Base-by-base conservation (phyloP, 2,797 vertebrate genomes). In the Anomalospiza imberbis region DNA sequence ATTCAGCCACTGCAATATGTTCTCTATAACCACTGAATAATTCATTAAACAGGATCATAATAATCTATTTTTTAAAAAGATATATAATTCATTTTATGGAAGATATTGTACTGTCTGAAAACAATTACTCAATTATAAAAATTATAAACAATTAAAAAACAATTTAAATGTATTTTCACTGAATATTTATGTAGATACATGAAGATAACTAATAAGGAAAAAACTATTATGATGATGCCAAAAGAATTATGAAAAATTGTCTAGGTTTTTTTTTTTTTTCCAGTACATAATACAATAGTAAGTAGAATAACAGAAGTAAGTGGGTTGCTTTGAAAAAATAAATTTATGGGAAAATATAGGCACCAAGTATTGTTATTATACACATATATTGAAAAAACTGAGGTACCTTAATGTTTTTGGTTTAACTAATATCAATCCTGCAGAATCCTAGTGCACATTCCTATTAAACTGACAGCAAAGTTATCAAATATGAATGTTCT, bases 401-500 rank as follows among this genome's bases (percentile, higher is more conserved):
- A 87, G 13, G 32, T 79, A 89, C 13, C 19, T 71, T 47, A 54
- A 78, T 47, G 10, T 48, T 42, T 80, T 65, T 67, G 16, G 21
- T 94, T 93, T 81, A 68, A 36, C 34, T 90, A 47, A 42, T 73
- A 78, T 32, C 42, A 89, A 48, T 60, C 28, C 50, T 73, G 42
- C 45, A 61, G 48, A 87, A 91, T 75, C 15, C 42, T 87, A 68
- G 65, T 62, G 45, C 50, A 71, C 14, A 68, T 65, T 71, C 48
- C 24, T 83, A 36, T 92, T 91, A 87, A 88, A 84, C 31, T 85
- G 63, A 34, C 72, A 79, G 53, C 45, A 86, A 66, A 38, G 7
- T 79, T 88, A 72, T 88, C 36, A 91, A 86, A 91, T 93, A 89
- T 81, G 32, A 78, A 85, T 72, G 40, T 76, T 89, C 36, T 67